A percentile compares a stretch with the other conserved stretches of the same genome.
phyloP scores from a whole-genome alignment of 2,888 invertebrate species.

The Noctua janthe region DNA sequence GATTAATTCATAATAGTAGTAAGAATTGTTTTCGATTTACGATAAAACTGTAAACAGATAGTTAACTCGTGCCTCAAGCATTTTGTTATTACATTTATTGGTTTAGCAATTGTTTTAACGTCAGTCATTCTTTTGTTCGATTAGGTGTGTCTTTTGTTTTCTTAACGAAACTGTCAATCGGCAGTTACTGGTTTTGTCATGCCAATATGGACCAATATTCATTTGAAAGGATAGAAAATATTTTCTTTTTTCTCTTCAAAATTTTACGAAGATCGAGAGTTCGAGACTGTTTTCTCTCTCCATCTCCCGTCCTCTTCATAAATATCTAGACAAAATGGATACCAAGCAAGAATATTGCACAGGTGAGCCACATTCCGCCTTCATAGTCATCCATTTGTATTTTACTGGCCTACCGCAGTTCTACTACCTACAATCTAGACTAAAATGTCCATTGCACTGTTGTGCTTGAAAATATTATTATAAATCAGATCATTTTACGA shows the following conservation, averaged over 20 bases:
- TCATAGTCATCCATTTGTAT: slow-evolving; percentile 40
- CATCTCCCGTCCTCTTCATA: neutral
- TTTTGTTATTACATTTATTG: slow-evolving; percentile 16
- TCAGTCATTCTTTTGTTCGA: slow-evolving; percentile 15
- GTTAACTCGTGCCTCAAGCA: slow-evolving; percentile 14
- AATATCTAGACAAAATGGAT: neutral
- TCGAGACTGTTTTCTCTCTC: neutral
- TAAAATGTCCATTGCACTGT: slow-evolving; percentile 44
- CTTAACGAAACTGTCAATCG: slow-evolving; percentile 16
- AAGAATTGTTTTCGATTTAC: slow-evolving; percentile 45
- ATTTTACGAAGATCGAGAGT: neutral
- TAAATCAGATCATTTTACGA: slow-evolving; percentile 46
- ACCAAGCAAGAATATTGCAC: slow-evolving; percentile 5
- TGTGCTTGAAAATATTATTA: slow-evolving; percentile 41
- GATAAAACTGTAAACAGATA: slow-evolving; percentile 31
- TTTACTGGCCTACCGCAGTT: slow-evolving; percentile 36
- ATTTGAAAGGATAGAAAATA: neutral
- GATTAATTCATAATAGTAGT: neutral
- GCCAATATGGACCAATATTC: neutral
- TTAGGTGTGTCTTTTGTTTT: slow-evolving; percentile 29
- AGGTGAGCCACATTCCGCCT: slow-evolving; percentile 24
- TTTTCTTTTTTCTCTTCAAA: neutral
- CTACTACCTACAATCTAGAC: slow-evolving; percentile 35
- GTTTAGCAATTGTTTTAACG: slow-evolving; percentile 16
- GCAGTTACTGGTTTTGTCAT: slow-evolving; percentile 34